A percentile compares a stretch with the other conserved stretches of the same genome.
These are phyloP conservation scores for Choloepus hoffmanni DNA, from an alignment of 2,113 vertebrate species.

Conservation along the genomic window DNA sequence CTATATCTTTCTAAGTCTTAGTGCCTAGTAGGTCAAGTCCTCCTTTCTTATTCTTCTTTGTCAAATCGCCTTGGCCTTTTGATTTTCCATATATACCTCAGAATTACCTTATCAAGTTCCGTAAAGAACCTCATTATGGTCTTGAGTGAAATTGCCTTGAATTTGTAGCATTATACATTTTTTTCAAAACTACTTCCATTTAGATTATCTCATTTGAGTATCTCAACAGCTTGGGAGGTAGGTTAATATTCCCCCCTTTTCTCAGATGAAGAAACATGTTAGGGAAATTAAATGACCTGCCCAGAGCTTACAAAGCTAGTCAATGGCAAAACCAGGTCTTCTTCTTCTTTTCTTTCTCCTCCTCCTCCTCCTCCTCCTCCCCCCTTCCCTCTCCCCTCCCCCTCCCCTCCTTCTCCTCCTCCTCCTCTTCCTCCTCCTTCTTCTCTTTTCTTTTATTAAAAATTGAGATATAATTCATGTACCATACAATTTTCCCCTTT, in stretches of 20 bases:
- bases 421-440: no score
- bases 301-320: not conserved
- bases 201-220: not conserved
- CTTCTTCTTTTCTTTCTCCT: not conserved
- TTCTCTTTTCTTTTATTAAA: not conserved
- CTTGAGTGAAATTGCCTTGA: not conserved
- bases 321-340: not conserved
- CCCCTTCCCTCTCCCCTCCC: no score
- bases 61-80: not conserved
- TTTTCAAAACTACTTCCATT: not conserved
- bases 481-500: no score
- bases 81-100: not conserved
- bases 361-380: no score
- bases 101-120: constrained; percentile 9
- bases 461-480: no score
- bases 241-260: constrained; percentile 15
- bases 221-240: not conserved
- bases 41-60: constrained; percentile 33
- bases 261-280: not conserved
- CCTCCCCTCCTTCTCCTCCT: no score
- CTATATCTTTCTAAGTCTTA: constrained; percentile 26
- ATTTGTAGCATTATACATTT: constrained; percentile 14
- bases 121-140: constrained; percentile 1
- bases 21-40: not conserved
- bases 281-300: constrained; percentile 3